These are phyloP conservation scores for Laodelphax striatellus DNA, from an alignment of 1,140 invertebrate genomes.

Conservation along the genomic window DNA sequence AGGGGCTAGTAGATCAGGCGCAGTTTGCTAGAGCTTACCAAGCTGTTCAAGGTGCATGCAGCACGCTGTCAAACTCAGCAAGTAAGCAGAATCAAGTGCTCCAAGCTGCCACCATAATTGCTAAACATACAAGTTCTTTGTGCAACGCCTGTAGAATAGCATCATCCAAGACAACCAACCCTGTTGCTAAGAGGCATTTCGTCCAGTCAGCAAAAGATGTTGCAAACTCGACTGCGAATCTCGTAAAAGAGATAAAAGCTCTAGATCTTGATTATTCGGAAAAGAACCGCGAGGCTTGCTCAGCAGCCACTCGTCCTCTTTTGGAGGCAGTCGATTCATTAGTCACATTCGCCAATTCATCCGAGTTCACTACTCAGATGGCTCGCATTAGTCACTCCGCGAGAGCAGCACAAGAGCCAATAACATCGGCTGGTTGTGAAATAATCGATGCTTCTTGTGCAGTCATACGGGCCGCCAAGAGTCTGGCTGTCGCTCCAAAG, in stretches of 20 bases:
- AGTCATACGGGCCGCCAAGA: slow-evolving; percentile 86
- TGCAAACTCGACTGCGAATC: slow-evolving; percentile 85
- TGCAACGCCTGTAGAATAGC: slow-evolving; percentile 91
- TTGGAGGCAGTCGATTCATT: slow-evolving; percentile 85
- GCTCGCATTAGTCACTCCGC: slow-evolving; percentile 79
- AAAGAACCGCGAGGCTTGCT: slow-evolving; percentile 60
- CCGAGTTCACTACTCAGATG: slow-evolving; percentile 85
- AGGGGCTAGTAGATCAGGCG: slow-evolving; percentile 84
- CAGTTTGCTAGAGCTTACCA: slow-evolving; percentile 78
- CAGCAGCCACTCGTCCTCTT: slow-evolving; percentile 71
- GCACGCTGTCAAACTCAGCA: slow-evolving; percentile 59
- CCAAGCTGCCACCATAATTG: slow-evolving; percentile 84
- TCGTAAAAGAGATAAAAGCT: slow-evolving; percentile 91
- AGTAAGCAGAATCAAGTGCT: slow-evolving; percentile 73
- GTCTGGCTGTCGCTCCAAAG: slow-evolving; percentile 73
- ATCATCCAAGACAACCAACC: slow-evolving; percentile 83
- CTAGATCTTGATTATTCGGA: slow-evolving; percentile 74
- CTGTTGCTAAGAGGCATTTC: slow-evolving; percentile 90
- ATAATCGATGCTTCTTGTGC: slow-evolving; percentile 55
- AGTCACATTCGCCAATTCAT: slow-evolving; percentile 84
- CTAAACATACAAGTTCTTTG: slow-evolving; percentile 90
- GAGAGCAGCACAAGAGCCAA: slow-evolving; percentile 70
- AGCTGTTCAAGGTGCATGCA: slow-evolving; percentile 80
- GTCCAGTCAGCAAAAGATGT: slow-evolving; percentile 96
- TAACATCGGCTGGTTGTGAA: slow-evolving; percentile 67